phyloP scores from a whole-genome alignment of 1,140 invertebrate genomes.

The Medauroidea extradentata region DNA sequence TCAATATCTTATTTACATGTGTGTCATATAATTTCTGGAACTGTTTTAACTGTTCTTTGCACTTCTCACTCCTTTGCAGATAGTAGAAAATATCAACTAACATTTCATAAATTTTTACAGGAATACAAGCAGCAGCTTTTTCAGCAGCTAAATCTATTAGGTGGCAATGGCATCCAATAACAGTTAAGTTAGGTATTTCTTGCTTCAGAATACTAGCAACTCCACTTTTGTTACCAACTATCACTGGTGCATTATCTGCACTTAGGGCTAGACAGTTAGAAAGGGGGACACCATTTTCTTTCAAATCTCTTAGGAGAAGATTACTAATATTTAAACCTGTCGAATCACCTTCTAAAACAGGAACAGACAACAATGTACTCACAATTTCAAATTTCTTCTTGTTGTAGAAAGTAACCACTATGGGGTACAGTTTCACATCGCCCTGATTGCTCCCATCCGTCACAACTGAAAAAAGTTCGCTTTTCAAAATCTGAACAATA shows the following conservation, averaged over 20 bases:
- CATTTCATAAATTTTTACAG: background rate
- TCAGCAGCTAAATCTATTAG: conserved; percentile 1
- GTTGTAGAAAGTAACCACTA: background rate
- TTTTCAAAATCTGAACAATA: background rate
- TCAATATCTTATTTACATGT: background rate
- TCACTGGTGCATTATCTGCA: conserved; percentile 2
- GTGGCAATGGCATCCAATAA: background rate
- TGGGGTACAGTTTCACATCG: background rate
- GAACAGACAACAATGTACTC: background rate
- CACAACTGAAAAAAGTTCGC: background rate
- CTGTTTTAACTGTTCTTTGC: background rate
- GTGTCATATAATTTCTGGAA: background rate
- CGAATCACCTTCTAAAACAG: background rate
- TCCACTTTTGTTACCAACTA: background rate
- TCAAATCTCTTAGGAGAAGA: background rate
- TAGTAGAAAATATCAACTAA: background rate
- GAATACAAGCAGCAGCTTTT: background rate
- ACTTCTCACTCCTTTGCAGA: background rate
- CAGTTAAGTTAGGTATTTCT: background rate
- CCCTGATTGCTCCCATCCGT: background rate
- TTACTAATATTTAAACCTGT: background rate
- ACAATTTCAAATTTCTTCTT: background rate
- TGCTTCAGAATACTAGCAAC: background rate
- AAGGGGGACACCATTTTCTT: background rate
- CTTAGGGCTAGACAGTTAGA: background rate